Percentiles rank a stretch among this genome's conserved stretches.
Conservation (phyloP, 2,797 vertebrate genomes). For the Neostethus bicornis region DNA sequence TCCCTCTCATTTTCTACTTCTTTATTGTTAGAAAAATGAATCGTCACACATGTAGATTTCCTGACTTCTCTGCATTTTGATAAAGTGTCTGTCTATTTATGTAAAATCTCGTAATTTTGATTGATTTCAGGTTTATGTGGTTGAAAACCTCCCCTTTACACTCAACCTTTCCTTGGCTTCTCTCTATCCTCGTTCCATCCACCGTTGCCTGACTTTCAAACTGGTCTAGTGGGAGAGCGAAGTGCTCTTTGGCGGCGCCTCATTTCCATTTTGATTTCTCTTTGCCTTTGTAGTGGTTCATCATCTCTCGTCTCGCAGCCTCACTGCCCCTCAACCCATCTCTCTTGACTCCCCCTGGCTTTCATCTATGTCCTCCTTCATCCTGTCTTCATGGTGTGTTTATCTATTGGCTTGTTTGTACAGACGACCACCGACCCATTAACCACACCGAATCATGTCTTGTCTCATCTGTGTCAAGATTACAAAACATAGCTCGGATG, state of each 20-base stretch:
- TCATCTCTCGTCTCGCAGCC: conserved; percentile 58
- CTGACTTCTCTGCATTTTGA: background rate
- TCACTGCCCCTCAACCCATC: conserved; percentile 45
- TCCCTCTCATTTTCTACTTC: too few species aligned
- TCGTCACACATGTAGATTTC: background rate
- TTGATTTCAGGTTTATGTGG: conserved; percentile 5
- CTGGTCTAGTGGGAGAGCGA: conserved; percentile 53
- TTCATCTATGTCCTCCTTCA: conserved; percentile 63
- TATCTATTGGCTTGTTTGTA: conserved; percentile 64
- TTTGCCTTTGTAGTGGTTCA: conserved; percentile 73
- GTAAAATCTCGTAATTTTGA: background rate
- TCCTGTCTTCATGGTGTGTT: conserved; percentile 58
- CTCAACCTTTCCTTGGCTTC: conserved; percentile 1
- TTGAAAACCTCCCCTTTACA: conserved; percentile 11
- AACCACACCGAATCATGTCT: conserved; percentile 39
- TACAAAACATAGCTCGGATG: conserved; percentile 42
- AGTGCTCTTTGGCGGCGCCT: conserved; percentile 65
- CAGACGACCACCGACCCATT: conserved; percentile 56
- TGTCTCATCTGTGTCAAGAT: conserved; percentile 51
- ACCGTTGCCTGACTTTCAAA: conserved; percentile 48
- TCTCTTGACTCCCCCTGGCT: conserved; percentile 60
- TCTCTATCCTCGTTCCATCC: conserved; percentile 17
- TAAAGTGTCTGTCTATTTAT: background rate
- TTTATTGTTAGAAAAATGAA: background rate
- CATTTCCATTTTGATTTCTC: conserved; percentile 79